A percentile compares a stretch with the other conserved stretches of the same genome.
Evolutionary conservation across 2,797 vertebrate genomes (phyloP).

Genomic region (Falco biarmicus): DNA sequence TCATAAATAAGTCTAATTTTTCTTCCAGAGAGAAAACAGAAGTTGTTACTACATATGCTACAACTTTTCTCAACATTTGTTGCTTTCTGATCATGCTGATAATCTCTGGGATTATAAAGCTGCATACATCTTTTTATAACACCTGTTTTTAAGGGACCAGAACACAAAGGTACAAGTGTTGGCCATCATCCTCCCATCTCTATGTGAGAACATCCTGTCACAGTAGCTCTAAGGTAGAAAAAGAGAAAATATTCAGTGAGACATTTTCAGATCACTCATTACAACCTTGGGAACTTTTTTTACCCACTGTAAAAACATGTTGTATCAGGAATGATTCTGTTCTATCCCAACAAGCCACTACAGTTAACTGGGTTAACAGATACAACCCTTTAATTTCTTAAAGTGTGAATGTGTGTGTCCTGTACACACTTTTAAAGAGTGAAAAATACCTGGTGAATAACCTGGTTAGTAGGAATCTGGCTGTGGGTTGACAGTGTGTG

Average conservation of each 20-base stretch:
- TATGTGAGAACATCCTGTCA: background rate
- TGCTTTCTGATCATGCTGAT: fast-evolving
- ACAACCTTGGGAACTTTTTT: background rate
- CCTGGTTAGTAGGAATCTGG: background rate
- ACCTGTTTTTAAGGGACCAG: background rate
- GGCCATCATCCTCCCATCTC: background rate
- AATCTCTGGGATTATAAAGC: background rate
- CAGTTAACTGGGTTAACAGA: background rate
- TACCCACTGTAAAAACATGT: background rate
- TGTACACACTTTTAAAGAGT: background rate
- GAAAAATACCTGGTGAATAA: background rate
- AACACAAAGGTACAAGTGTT: background rate
- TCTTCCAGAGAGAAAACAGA: background rate
- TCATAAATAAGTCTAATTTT: background rate
- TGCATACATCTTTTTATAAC: background rate
- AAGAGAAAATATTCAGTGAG: background rate
- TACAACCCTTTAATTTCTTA: background rate
- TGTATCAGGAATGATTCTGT: background rate
- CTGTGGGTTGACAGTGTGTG: background rate
- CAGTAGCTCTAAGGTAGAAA: background rate
- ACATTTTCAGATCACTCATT: background rate
- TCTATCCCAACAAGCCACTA: background rate
- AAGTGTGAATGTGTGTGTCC: background rate
- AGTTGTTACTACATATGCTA: background rate
- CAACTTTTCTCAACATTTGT: background rate